Evolutionary conservation across 2,888 invertebrate species (phyloP), one percentile per base, ranked within the genome.

Genomic region (Eupithecia inturbata): DNA sequence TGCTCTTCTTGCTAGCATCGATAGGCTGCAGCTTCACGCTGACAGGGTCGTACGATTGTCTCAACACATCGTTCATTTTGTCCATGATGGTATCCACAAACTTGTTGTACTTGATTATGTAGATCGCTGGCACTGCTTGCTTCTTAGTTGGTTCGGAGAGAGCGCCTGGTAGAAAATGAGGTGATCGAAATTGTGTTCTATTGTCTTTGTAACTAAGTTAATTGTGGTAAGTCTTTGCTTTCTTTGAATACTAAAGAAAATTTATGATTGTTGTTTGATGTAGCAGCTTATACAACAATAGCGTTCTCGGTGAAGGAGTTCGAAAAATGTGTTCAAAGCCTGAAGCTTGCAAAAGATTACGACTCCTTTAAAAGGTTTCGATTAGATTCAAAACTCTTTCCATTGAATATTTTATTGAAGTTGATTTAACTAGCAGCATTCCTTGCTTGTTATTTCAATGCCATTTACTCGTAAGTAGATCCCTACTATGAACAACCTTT

Each of bases 21-120:
- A 95, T 95, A 0, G 95, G 95, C 78, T 96, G 95, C 45, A 97
- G 90, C 84, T 96, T 96, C 0, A 98, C 98, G 79, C 97, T 96
- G 73, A 98, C 98, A 0, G 98, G 98, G 87, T 98, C 98, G 90
- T 97, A 98, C 68, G 97, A 97, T 78, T 96, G 95, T 68, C 96
- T 95, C 79, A 98, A 92, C 75, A 98, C 97, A 81, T 96, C 96
- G 91, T 98, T 98, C 92, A 98, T 97, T 82, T 97, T 95, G 73
- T 96, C 96, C 78, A 98, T 95, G 80, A 98, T 97, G 82, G 96
- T 97, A 91, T 98, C 98, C 73, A 97, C 97, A 89, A 97, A 98
- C 80, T 96, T 95, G 91, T 98, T 98, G 94, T 98, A 98, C 85
- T 97, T 97, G 69, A 96, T 95, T 45, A 97, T 96, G 92, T 97